Evolutionary conservation across 2,797 vertebrate species (phyloP).

Genomic region (Megalops cyprinoides): DNA sequence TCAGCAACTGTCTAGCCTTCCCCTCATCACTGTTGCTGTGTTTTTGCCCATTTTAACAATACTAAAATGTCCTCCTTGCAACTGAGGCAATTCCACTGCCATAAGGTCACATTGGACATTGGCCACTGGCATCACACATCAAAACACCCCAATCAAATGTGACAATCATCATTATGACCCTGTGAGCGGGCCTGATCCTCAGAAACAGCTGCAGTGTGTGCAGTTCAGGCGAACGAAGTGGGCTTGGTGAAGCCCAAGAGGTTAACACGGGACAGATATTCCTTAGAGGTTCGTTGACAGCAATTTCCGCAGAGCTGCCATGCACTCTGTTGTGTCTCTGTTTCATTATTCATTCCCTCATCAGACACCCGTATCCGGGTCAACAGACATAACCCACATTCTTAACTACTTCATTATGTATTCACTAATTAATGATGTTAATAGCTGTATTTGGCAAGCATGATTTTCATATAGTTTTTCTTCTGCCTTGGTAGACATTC

Average conservation of each 20-base stretch:
- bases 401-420: neutral
- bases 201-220: constrained; percentile 35
- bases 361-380: neutral
- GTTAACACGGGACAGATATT: constrained; percentile 55
- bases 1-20: neutral
- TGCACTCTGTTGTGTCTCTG: constrained; percentile 35
- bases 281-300: constrained; percentile 40
- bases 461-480: no score
- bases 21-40: neutral
- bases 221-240: constrained; percentile 45
- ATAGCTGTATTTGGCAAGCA: no score
- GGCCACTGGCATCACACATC: constrained; percentile 31
- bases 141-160: constrained; percentile 49
- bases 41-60: neutral
- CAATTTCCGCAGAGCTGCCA: constrained; percentile 47
- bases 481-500: no score
- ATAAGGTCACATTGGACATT: constrained; percentile 9
- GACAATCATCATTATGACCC: constrained; percentile 57
- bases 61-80: constrained; percentile 32
- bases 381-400: neutral
- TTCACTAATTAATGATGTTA: no score
- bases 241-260: constrained; percentile 39
- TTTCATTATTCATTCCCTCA: neutral
- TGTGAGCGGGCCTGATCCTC: constrained; percentile 13
- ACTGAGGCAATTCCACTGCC: constrained; percentile 47